Evolutionary conservation across 1,140 invertebrate species (phyloP).

Genomic region (Pantala flavescens): DNA sequence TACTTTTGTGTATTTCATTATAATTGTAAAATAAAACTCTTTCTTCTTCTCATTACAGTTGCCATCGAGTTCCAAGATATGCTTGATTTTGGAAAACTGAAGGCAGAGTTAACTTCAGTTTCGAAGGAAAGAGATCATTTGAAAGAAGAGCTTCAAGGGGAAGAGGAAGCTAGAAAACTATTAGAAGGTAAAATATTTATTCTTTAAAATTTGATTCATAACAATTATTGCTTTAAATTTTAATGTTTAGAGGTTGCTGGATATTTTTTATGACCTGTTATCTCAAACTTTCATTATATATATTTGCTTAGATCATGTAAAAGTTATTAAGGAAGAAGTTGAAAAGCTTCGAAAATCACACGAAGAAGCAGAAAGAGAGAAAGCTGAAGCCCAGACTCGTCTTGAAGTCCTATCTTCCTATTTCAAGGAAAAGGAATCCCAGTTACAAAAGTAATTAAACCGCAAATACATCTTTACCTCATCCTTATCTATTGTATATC

Average conservation of each 20-base stretch:
- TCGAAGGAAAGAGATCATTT: conserved; percentile 22
- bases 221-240: no score
- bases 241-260: no score
- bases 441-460: conserved; percentile 62
- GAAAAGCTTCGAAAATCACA: conserved; percentile 49
- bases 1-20: no score
- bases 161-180: conserved; percentile 23
- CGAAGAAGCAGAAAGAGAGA: conserved; percentile 61
- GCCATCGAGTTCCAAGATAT: conserved; percentile 19
- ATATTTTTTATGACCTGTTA: no score
- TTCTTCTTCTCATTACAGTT: conserved; percentile 3
- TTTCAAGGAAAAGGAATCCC: conserved; percentile 78
- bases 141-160: conserved; percentile 22
- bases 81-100: conserved; percentile 22
- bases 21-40: no score
- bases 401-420: conserved; percentile 75
- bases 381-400: conserved; percentile 66
- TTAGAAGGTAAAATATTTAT: conserved; percentile 21
- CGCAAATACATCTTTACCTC: not conserved
- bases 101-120: conserved; percentile 22
- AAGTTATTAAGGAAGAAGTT: conserved; percentile 39
- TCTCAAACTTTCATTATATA: no score
- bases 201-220: no score
- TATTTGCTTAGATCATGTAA: conserved; percentile 34
- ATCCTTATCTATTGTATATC: not conserved